These are phyloP conservation scores for Oreonectes daqikongensis DNA, from an alignment of 2,797 vertebrate species.

Conservation along the genomic window DNA sequence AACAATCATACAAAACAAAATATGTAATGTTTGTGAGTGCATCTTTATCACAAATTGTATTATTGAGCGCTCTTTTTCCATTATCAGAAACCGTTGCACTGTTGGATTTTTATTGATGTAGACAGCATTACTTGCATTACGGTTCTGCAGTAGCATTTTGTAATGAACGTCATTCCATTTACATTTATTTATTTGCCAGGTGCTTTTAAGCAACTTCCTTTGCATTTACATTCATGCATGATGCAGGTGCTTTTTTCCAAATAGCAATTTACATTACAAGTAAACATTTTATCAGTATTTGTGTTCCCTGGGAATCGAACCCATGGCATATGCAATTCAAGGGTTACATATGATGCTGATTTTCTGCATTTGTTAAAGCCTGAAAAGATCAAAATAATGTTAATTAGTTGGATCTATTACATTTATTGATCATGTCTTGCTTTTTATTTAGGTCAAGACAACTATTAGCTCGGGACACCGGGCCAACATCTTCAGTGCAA, in stretches of 20 bases:
- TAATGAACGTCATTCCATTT: not conserved
- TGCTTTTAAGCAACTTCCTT: not conserved
- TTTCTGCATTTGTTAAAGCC: not conserved
- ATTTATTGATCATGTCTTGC: not conserved
- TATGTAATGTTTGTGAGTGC: not conserved
- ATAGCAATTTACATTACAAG: not conserved
- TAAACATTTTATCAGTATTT: not conserved
- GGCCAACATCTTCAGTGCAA: constrained; percentile 99
- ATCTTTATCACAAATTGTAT: not conserved
- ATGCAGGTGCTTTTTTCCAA: too few relatives aligned
- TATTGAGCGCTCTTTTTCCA: not conserved
- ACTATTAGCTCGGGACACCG: constrained; percentile 96
- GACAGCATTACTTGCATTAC: not conserved
- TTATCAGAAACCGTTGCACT: not conserved
- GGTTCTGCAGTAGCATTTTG: not conserved
- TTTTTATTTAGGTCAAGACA: constrained; percentile 84
- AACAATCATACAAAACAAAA: not conserved
- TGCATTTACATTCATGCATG: too few relatives aligned
- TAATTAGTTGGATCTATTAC: not conserved
- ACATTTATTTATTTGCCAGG: not conserved
- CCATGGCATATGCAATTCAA: too few relatives aligned
- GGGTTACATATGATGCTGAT: too few relatives aligned
- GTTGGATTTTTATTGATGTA: not conserved
- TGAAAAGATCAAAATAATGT: not conserved
- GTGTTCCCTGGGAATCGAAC: too few relatives aligned